Conservation (phyloP, 2,113 vertebrate genomes). For the Calyptomena viridis region DNA sequence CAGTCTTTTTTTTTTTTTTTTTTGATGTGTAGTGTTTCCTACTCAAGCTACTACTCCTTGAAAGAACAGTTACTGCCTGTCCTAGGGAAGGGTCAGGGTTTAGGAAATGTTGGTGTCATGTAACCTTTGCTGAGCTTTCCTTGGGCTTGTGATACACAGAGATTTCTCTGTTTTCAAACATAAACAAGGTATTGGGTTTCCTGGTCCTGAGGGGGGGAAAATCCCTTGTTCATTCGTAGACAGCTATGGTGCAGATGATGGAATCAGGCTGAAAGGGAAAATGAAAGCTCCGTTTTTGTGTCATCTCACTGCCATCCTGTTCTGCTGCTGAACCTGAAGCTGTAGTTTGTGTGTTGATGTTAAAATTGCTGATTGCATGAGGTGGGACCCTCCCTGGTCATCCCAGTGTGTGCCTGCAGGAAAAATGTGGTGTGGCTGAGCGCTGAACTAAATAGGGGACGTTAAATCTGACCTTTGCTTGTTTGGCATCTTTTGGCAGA, state of each 20-base stretch:
- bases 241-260: not conserved
- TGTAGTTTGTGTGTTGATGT: not conserved
- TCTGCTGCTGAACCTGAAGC: not conserved
- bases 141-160: not conserved
- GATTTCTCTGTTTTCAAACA: not conserved
- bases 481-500: not conserved
- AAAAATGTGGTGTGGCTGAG: fast-evolving
- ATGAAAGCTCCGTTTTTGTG: not conserved
- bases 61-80: not conserved
- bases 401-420: not conserved
- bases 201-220: not conserved
- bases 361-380: not conserved
- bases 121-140: not conserved
- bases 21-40: not conserved
- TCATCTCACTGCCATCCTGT: not conserved
- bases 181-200: not conserved
- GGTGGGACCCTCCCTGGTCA: not conserved
- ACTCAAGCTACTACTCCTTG: not conserved
- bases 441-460: not conserved
- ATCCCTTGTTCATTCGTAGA: not conserved
- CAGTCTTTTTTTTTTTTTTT: not conserved
- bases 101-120: not conserved
- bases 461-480: not conserved
- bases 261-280: not conserved
- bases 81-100: not conserved